These are phyloP conservation scores for Chydorus sphaericus DNA, from an alignment of 2,888 invertebrate genomes.

Conservation along the genomic window DNA sequence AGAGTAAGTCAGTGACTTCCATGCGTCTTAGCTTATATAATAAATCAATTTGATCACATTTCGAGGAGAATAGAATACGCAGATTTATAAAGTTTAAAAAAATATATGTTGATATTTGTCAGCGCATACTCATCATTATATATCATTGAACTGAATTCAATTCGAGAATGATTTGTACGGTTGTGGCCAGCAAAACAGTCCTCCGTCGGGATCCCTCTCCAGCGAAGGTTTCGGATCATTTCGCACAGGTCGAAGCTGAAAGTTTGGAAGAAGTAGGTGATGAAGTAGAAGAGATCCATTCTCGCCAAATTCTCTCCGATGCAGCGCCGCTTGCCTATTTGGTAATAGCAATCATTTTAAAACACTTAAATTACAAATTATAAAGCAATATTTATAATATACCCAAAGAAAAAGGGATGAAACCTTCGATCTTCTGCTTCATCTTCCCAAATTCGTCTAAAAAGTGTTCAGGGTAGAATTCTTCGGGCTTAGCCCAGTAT, in stretches of 20 bases:
- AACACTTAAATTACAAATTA: neutral
- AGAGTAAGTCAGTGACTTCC: no score
- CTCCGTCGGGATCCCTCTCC: neutral
- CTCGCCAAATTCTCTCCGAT: conserved; percentile 1
- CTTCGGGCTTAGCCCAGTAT: conserved; percentile 4
- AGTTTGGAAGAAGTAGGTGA: neutral
- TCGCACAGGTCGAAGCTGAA: neutral
- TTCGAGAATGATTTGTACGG: no score
- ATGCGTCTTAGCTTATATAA: no score
- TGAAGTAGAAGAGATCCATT: neutral
- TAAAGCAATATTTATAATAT: neutral
- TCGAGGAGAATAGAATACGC: no score
- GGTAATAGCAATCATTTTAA: neutral
- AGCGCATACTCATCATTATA: no score
- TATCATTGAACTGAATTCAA: no score
- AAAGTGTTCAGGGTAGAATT: conserved; percentile 7
- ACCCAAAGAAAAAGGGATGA: conserved; percentile 1
- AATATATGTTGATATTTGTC: no score
- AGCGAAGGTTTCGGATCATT: neutral
- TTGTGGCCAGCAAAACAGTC: neutral
- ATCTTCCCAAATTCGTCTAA: neutral
- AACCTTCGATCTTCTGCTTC: neutral
- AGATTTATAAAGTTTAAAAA: no score
- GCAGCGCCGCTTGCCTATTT: conserved; percentile 1
- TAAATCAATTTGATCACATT: no score